A percentile compares a stretch with the other conserved stretches of the same genome.
Evolutionary conservation across 2,888 invertebrate genomes (phyloP).

Genomic region (Exephanes ischioxanthus): DNA sequence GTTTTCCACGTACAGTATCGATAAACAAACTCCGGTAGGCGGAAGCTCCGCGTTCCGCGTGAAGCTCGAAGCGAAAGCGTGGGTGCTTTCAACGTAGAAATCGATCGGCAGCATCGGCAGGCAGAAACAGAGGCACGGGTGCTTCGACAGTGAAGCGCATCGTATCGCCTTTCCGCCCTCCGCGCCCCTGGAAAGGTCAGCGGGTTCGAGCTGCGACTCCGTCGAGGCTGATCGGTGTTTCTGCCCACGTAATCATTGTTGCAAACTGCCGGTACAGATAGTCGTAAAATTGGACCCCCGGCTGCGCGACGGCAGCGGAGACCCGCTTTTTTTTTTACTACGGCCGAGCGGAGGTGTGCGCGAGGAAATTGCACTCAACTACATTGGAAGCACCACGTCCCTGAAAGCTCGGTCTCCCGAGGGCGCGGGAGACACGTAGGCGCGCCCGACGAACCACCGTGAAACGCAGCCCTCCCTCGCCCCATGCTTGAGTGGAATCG

Average conservation of each 20-base stretch:
- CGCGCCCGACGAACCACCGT: conserved; percentile 1
- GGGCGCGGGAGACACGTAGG: background rate
- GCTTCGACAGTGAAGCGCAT: background rate
- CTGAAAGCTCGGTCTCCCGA: background rate
- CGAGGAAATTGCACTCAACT: conserved; percentile 16
- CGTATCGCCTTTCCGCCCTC: conserved; percentile 35
- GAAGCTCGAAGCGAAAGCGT: conserved; percentile 48
- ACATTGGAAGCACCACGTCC: background rate
- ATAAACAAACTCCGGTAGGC: background rate
- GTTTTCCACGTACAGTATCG: background rate
- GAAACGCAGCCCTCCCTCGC: conserved; percentile 23
- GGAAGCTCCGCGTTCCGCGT: background rate
- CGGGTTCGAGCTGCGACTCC: conserved; percentile 3
- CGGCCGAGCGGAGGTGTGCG: background rate
- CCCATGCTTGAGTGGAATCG: background rate
- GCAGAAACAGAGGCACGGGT: conserved; percentile 39
- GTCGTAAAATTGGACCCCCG: background rate
- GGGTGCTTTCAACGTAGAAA: conserved; percentile 56
- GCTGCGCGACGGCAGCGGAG: background rate
- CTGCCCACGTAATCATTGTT: too few relatives aligned
- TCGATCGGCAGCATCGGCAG: conserved; percentile 63
- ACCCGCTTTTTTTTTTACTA: background rate
- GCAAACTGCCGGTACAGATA: background rate
- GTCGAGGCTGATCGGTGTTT: too few relatives aligned
- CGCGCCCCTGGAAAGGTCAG: conserved; percentile 48